Conservation (phyloP, 2,113 vertebrate genomes). For the Cygnus atratus region DNA sequence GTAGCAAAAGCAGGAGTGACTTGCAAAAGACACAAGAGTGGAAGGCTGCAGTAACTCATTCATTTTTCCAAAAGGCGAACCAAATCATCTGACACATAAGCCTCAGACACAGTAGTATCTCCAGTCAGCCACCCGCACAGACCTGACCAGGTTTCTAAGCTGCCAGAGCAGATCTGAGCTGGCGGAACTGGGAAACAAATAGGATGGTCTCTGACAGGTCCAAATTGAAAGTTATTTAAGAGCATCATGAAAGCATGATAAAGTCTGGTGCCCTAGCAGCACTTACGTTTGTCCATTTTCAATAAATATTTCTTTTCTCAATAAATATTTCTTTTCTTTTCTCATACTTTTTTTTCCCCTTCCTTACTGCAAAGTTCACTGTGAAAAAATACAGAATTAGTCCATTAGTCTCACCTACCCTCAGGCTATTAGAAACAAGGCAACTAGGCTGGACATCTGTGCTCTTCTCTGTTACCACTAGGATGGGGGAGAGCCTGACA, state of each 20-base stretch:
- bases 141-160: background rate
- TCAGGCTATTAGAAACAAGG: background rate
- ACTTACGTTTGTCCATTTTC: background rate
- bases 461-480: background rate
- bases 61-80: background rate
- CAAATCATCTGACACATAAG: background rate
- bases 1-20: fast-evolving
- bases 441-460: background rate
- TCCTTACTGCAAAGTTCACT: background rate
- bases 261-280: background rate
- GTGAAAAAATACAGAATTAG: background rate
- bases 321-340: background rate
- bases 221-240: background rate
- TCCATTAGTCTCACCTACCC: background rate
- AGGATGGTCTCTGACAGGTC: background rate
- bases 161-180: background rate
- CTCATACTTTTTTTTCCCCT: background rate
- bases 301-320: background rate
- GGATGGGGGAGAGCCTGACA: background rate
- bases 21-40: background rate
- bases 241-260: background rate
- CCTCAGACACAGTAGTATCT: background rate
- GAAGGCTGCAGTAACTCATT: fast-evolving
- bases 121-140: background rate
- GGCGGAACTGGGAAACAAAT: background rate